Base-by-base conservation (phyloP, 2,113 vertebrate genomes). In the Scomber scombrus region DNA sequence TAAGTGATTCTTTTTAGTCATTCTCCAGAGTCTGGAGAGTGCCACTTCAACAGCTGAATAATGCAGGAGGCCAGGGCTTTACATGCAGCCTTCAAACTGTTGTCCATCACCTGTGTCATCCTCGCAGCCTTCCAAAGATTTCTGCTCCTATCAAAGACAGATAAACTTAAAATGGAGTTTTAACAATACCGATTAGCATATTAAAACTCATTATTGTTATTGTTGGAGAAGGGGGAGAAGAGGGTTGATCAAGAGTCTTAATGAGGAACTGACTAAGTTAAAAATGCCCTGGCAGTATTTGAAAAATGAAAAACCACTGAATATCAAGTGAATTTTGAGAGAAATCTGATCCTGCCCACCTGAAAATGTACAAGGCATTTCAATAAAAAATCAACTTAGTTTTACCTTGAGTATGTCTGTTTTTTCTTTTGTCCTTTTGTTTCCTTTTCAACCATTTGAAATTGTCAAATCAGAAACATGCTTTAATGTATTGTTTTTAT, bases 311-410 rank as follows among this genome's bases (percentile, higher is more conserved):
- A 86, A 88, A 87, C 82, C 77, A 89, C 81, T 85, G 29, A 63
- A 81, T 80, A 85, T 78, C 68, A 86, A 88, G 66, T 81, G 70
- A 64, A 77, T 75, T 84, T 72, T 81, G 69, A 70, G 78, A 76
- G 65, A 80, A 75, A 85, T 81, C 74, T 77, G 11, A 88, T 84
- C 80, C 77, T 86, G 78, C 85, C 83, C 78, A 89, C 64, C 80
- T 93, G 86, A 91, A 89, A 85, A 94, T 93, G 88, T 95, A 92
- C 91, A 60, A 78, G 81, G 86, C 76, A 90, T 84, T 93, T 95
- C 91, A 97, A 93, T 95, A 96, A 95, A 95, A 95, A 92, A 82
- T 92, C 82, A 87, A 86, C 87, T 91, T 95, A 58, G 91, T 85
- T 91, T 88, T 67, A 92, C 80, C 61, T 89, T 34, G 45, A 81